Percentiles rank a stretch among this genome's conserved stretches.
These are phyloP conservation scores for Drosophila orosa DNA, from an alignment of 1,140 invertebrate genomes.

Conservation along the genomic window DNA sequence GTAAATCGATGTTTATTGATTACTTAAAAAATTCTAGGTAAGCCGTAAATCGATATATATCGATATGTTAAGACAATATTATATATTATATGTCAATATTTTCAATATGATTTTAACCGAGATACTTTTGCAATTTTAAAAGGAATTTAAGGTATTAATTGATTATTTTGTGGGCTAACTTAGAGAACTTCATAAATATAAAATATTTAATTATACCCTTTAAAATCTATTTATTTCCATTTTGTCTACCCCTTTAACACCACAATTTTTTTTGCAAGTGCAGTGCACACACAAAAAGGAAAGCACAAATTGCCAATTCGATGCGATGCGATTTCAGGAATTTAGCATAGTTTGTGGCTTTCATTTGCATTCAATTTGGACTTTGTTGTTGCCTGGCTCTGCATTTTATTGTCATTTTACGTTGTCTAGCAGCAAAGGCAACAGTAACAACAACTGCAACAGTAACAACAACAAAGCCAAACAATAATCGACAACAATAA, in stretches of 20 bases:
- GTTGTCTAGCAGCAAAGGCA: slow-evolving; percentile 57
- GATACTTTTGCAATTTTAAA: neutral
- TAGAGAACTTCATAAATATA: too few relatives aligned
- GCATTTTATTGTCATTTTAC: slow-evolving; percentile 81
- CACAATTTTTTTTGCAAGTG: neutral
- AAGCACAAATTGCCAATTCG: slow-evolving; percentile 82
- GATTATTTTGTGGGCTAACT: neutral
- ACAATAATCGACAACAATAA: slow-evolving; percentile 81
- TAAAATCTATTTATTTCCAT: fast-evolving
- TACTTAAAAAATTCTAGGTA: too few relatives aligned
- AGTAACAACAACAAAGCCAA: slow-evolving; percentile 53
- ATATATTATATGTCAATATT: too few relatives aligned
- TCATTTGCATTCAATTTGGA: slow-evolving; percentile 84
- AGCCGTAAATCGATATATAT: too few relatives aligned
- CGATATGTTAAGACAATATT: too few relatives aligned
- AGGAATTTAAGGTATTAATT: neutral
- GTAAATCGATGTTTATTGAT: too few relatives aligned
- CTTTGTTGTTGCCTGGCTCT: slow-evolving; percentile 60
- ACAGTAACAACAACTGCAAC: slow-evolving; percentile 22
- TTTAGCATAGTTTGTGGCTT: slow-evolving; percentile 83
- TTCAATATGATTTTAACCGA: too few relatives aligned
- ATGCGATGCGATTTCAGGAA: slow-evolving; percentile 81
- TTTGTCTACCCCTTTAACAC: neutral
- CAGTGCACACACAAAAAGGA: slow-evolving; percentile 62
- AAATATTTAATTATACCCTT: too few relatives aligned